phyloP scores from a whole-genome alignment of 2,113 vertebrate genomes.

The Salvelinus sp. region DNA sequence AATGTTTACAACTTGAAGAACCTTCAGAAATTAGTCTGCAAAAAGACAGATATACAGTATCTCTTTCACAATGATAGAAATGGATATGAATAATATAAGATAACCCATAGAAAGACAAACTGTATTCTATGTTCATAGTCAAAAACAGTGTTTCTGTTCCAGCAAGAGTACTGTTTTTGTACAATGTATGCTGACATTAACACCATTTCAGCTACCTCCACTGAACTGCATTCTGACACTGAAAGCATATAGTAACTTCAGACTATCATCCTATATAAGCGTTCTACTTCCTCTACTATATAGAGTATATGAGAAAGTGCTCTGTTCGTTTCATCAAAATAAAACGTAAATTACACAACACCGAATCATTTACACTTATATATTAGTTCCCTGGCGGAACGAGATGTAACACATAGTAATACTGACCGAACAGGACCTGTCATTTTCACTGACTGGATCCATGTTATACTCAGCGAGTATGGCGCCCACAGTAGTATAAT shows the following conservation, averaged over 20 bases:
- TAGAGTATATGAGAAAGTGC: slow-evolving; percentile 5
- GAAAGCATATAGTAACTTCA: slow-evolving; percentile 41
- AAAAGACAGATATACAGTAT: slow-evolving; percentile 8
- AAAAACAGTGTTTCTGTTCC: slow-evolving; percentile 55
- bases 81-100: slow-evolving; percentile 48
- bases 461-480: slow-evolving; percentile 35
- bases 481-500: slow-evolving; percentile 48
- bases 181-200: slow-evolving; percentile 34
- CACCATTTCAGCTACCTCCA: slow-evolving; percentile 24
- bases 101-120: slow-evolving; percentile 44
- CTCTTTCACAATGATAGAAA: slow-evolving; percentile 22
- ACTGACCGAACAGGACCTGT: slow-evolving; percentile 30
- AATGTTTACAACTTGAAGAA: slow-evolving; percentile 30
- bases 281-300: background rate
- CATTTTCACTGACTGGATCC: slow-evolving; percentile 26
- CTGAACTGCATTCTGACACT: slow-evolving; percentile 21
- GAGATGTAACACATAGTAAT: slow-evolving; percentile 50
- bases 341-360: slow-evolving; percentile 24
- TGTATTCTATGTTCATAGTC: slow-evolving; percentile 49
- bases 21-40: slow-evolving; percentile 23
- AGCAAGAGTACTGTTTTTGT: slow-evolving; percentile 44
- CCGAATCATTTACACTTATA: slow-evolving; percentile 15
- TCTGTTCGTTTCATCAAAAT: slow-evolving; percentile 9
- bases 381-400: slow-evolving; percentile 22
- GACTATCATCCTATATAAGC: slow-evolving; percentile 45